These are phyloP conservation scores for Centropristis striata DNA, from an alignment of 2,113 vertebrate species.

Conservation along the genomic window DNA sequence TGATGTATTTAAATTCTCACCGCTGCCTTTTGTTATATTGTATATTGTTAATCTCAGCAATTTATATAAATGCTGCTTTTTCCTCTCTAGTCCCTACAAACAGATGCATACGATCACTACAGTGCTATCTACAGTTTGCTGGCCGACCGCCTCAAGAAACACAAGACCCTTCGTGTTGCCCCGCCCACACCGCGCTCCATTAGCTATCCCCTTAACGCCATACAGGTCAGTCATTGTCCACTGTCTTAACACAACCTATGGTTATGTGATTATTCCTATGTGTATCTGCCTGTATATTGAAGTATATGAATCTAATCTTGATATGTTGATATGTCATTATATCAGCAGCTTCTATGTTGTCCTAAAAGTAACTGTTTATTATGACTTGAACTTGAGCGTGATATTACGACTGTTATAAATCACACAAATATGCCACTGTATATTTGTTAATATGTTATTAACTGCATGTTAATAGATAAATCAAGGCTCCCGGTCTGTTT, in stretches of 20 bases:
- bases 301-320: no score
- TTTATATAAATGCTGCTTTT: not conserved
- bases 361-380: not conserved
- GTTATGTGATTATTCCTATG: not conserved
- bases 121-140: conserved; percentile 99
- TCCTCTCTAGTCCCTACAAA: conserved; percentile 89
- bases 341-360: not conserved
- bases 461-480: no score
- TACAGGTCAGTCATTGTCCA: conserved; percentile 87
- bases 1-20: not conserved
- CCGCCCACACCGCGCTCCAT: conserved; percentile 88
- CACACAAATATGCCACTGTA: no score
- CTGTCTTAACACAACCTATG: not conserved
- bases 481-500: no score
- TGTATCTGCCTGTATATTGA: not conserved
- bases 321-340: not conserved
- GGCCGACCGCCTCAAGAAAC: conserved; percentile 95
- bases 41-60: no score
- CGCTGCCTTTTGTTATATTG: not conserved
- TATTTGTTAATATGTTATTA: no score
- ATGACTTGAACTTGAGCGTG: no score
- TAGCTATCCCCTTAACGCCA: conserved; percentile 87
- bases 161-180: conserved; percentile 93
- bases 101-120: conserved; percentile 98
- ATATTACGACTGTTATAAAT: no score